Evolutionary conservation across 2,797 vertebrate genomes (phyloP).

Genomic region (Sandelia bainsii): DNA sequence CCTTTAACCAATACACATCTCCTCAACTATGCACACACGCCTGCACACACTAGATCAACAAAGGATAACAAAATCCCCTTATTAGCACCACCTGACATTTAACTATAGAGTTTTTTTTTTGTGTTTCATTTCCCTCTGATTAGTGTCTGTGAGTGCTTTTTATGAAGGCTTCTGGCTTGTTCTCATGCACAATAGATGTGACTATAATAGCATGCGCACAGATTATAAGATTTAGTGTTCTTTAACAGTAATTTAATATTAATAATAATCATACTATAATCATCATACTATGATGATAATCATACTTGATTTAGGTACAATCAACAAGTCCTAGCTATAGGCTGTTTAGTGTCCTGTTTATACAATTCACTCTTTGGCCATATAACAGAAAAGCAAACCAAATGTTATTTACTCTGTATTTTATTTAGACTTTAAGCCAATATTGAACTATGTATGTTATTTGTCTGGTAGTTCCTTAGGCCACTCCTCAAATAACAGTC

Average conservation of each 20-base stretch:
- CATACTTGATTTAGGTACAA: slow-evolving; percentile 13
- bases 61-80: slow-evolving; percentile 55
- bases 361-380: not conserved
- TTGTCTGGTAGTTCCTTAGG: slow-evolving; percentile 8
- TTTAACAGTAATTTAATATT: slow-evolving; percentile 1
- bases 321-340: not conserved
- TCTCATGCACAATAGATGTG: slow-evolving; percentile 32
- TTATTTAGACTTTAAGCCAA: slow-evolving; percentile 4
- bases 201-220: slow-evolving; percentile 21
- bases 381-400: slow-evolving; percentile 3
- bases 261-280: not conserved
- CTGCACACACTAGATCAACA: slow-evolving; percentile 41
- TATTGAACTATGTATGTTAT: not conserved
- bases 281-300: not conserved
- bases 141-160: slow-evolving; percentile 45
- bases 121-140: slow-evolving; percentile 45
- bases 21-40: slow-evolving; percentile 8
- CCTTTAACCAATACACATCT: slow-evolving; percentile 5
- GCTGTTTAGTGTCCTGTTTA: not conserved
- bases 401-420: not conserved
- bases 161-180: slow-evolving; percentile 44
- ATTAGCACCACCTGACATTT: slow-evolving; percentile 78
- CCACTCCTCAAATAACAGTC: slow-evolving; percentile 24
- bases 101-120: slow-evolving; percentile 57
- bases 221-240: slow-evolving; percentile 8